Evolutionary conservation across 2,113 vertebrate genomes (phyloP).

Genomic region (Campylomormyrus tamandua): DNA sequence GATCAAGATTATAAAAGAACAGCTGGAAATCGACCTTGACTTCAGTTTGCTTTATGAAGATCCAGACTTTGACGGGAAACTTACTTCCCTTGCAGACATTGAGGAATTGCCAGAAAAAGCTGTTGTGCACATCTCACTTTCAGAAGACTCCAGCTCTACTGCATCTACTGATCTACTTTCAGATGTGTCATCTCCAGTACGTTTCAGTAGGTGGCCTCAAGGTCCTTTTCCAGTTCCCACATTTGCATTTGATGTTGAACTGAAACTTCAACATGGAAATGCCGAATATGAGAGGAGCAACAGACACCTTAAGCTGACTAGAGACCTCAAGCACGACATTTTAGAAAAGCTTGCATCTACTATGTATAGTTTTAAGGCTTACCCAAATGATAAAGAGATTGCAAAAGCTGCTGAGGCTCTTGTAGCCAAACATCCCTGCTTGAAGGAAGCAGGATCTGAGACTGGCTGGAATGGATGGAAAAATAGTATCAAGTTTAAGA

Average conservation of each 20-base stretch:
- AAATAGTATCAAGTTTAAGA: not conserved
- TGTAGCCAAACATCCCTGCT: not conserved
- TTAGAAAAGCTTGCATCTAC: not conserved
- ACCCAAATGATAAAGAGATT: not conserved
- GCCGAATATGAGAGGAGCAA: not conserved
- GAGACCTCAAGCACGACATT: not conserved
- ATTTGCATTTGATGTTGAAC: not conserved
- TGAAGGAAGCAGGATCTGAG: not conserved
- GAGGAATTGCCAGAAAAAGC: not conserved
- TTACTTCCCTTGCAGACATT: not conserved
- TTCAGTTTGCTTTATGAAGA: slow-evolving; percentile 32
- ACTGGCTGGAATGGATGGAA: not conserved
- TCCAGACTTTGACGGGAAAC: not conserved
- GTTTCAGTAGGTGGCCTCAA: not conserved
- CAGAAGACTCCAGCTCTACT: not conserved
- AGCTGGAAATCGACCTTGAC: slow-evolving; percentile 22
- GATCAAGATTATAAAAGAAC: slow-evolving; percentile 29
- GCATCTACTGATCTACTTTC: not conserved
- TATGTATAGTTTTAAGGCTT: not conserved
- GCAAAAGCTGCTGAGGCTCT: not conserved
- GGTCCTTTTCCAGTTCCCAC: not conserved
- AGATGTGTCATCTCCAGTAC: not conserved
- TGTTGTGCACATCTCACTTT: not conserved
- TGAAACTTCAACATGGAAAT: not conserved
- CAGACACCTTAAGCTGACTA: not conserved